A percentile compares a stretch with the other conserved stretches of the same genome.
phyloP scores from a whole-genome alignment of 2,888 invertebrate species.

The Epiblema foenella region DNA sequence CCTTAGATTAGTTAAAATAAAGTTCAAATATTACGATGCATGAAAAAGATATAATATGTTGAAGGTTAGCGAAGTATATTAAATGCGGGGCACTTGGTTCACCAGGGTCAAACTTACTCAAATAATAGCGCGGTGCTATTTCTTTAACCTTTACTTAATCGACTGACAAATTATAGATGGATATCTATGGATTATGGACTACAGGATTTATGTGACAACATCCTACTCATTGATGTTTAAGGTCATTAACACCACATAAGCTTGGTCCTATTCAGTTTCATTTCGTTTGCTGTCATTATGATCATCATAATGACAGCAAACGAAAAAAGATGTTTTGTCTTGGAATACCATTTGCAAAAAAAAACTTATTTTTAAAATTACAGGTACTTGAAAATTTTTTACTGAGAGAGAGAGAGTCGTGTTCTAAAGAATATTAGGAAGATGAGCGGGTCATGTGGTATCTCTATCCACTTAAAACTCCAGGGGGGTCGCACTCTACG shows the following conservation, averaged over 20 bases:
- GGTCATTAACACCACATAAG: neutral
- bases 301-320: too few relatives aligned
- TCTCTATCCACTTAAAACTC: too few relatives aligned
- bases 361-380: too few relatives aligned
- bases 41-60: neutral
- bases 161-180: constrained; percentile 16
- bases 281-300: too few relatives aligned
- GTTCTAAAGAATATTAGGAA: too few relatives aligned
- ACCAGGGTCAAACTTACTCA: constrained; percentile 38
- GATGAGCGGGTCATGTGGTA: too few relatives aligned
- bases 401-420: too few relatives aligned
- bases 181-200: neutral
- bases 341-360: too few relatives aligned
- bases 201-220: neutral
- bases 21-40: neutral
- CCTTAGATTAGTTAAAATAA: neutral
- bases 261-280: too few relatives aligned
- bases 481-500: too few relatives aligned
- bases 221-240: neutral
- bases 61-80: constrained; percentile 10
- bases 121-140: constrained; percentile 38
- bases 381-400: too few relatives aligned
- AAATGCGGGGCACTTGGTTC: constrained; percentile 37
- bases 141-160: constrained; percentile 33
- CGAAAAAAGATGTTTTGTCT: too few relatives aligned